Base-by-base conservation (phyloP, 2,113 vertebrate genomes). In the Podilymbus podiceps region DNA sequence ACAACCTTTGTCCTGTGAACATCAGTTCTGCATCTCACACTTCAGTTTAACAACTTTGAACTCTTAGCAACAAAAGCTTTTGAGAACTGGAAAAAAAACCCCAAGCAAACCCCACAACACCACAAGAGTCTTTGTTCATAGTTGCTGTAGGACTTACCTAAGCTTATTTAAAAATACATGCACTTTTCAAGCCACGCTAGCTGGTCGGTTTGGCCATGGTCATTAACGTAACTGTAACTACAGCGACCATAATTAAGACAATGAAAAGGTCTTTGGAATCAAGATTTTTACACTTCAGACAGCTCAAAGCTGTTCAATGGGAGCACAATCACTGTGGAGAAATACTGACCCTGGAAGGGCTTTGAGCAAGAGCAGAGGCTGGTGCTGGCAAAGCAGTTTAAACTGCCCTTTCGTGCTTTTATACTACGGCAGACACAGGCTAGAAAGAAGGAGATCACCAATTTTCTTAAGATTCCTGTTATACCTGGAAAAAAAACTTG, bases 401-500 rank as follows among this genome's bases (percentile, higher is more conserved):
- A 40, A n/a, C 22, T 11, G 66, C 49, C 75, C 73, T 21, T 49
- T 11, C 0, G 4, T 40, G 85, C 67, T 67, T 21, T 31, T 13
- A 2, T 2, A 11, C 33, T 10, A 5, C 19, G 47, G 58, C 91
- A 71, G 55, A 22, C 47, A 8, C 40, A 21, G 68, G 52, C 69
- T 3, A 60, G 30, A 25, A n/a, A 49, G 40, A 38, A 33, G 35
- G 67, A 64, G 46, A 73, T 21, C 55, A 30, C 38, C 50, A 1
- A 8, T 38, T 55, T 31, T 42, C 79, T 53, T 53, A 12, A 63
- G 19, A 93, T 63, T 68, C 38, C 68, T 52, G 44, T 33, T 89
- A 21, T 52, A 95, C 94, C 95, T 96, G 95, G 73, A 85, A 91
- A 71, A 71, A 94, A 88, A 4, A 18, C 31, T 69, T 38, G 74